These are phyloP conservation scores for Lepidostoma basale DNA, from an alignment of 1,140 invertebrate genomes.

Conservation along the genomic window DNA sequence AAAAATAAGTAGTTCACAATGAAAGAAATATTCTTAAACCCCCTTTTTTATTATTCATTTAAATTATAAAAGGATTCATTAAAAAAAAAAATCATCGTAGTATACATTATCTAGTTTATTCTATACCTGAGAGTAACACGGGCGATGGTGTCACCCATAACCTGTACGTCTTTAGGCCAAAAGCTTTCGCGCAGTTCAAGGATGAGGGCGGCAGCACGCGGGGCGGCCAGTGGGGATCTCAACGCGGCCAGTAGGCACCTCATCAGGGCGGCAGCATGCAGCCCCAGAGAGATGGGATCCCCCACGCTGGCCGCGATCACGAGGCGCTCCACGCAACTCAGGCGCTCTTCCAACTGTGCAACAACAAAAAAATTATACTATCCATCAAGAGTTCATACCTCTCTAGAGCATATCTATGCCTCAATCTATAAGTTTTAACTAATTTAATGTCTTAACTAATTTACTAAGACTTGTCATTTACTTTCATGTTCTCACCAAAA, in stretches of 20 bases:
- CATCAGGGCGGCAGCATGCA: constrained; percentile 69
- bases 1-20: too few relatives aligned
- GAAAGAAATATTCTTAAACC: too few relatives aligned
- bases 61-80: not conserved
- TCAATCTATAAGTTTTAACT: too few relatives aligned
- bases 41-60: too few relatives aligned
- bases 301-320: constrained; percentile 67
- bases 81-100: not conserved
- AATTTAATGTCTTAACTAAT: too few relatives aligned
- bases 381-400: too few relatives aligned
- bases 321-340: constrained; percentile 68
- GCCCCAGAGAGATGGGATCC: constrained; percentile 66
- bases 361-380: constrained; percentile 12
- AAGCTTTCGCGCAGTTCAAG: constrained; percentile 62
- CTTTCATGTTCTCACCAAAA: too few relatives aligned
- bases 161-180: constrained; percentile 56
- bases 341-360: constrained; percentile 66
- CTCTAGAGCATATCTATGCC: too few relatives aligned
- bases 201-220: constrained; percentile 67
- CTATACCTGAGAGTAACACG: constrained; percentile 50
- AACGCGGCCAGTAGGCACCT: constrained; percentile 67
- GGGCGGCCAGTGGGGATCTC: constrained; percentile 73
- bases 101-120: not conserved
- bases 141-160: constrained; percentile 62
- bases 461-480: too few relatives aligned